These are phyloP conservation scores for Polia nebulosa DNA, from an alignment of 2,888 invertebrate genomes.

Conservation along the genomic window DNA sequence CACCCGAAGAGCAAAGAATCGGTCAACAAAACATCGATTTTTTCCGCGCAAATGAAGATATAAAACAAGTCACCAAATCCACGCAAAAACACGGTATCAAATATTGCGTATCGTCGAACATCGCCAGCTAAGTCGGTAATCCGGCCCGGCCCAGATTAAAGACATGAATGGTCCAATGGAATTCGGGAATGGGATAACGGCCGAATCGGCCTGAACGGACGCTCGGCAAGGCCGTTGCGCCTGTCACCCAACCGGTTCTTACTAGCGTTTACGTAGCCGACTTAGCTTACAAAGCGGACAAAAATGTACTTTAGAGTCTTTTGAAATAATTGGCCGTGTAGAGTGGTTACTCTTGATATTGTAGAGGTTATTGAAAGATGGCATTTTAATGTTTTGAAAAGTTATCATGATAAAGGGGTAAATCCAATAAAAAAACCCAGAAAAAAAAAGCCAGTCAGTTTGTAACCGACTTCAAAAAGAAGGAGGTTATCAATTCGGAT, in stretches of 20 bases:
- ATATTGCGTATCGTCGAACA: slow-evolving; percentile 30
- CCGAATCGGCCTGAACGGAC: slow-evolving; percentile 60
- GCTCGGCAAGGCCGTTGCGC: slow-evolving; percentile 77
- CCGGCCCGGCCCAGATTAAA: slow-evolving; percentile 56
- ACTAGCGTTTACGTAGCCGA: slow-evolving; percentile 51
- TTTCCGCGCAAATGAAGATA: slow-evolving; percentile 32
- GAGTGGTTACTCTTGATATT: slow-evolving; percentile 10
- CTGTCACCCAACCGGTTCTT: slow-evolving; percentile 70
- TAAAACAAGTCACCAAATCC: slow-evolving; percentile 5
- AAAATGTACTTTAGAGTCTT: slow-evolving; percentile 25
- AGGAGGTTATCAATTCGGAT: too few relatives aligned
- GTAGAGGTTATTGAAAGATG: slow-evolving; percentile 10
- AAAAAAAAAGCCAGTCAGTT: too few relatives aligned
- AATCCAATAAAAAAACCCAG: too few relatives aligned
- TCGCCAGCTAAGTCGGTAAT: slow-evolving; percentile 34
- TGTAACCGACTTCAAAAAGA: too few relatives aligned
- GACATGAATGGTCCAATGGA: slow-evolving; percentile 76
- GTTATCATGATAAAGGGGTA: background rate
- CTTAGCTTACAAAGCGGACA: slow-evolving; percentile 53
- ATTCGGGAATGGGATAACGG: slow-evolving; percentile 79
- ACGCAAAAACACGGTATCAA: slow-evolving; percentile 30
- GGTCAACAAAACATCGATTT: slow-evolving; percentile 1
- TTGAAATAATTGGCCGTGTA: slow-evolving; percentile 27
- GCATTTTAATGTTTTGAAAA: background rate
- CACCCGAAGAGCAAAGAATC: background rate